Base-by-base conservation (phyloP, 2,888 invertebrate species). In the Nysson spinosus region DNA sequence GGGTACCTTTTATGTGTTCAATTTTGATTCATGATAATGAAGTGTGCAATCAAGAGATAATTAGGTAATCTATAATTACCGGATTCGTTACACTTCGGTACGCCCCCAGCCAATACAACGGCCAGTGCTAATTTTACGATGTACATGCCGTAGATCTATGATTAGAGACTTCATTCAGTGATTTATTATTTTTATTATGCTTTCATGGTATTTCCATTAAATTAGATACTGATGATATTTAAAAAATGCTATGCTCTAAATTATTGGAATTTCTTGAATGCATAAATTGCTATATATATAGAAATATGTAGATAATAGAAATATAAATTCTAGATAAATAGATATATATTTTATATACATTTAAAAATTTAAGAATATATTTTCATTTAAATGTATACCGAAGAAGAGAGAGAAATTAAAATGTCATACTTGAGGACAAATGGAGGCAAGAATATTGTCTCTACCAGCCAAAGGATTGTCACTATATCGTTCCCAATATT, bases 61-160 rank as follows among this genome's bases (percentile, higher is more conserved):
- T 7, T 7, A 9, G 2, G 1, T 24, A 24, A 5, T 7, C 11
- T 11, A 1, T 20, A 85, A 0, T 90, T 89, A 78, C 88, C 89
- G 22, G 89, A 88, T 17, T 89, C 86, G 42, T 82, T 85, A 5
- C 86, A 80, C 64, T 87, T 87, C 39, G 86, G 75, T 50, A 89
- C 88, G 17, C 93, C 93, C 19, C 92, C 92, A 19, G 90, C 89
- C 9, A 90, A 82, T 9, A 89, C 92, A 16, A 96, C 88, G 16
- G 94, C 91, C 7, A 96, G 88, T n/a, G 96, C 95, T 57, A 97
- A 87, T 88, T 97, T 97, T 0, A 96, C 94, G 50, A 94, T 88
- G 85, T 95, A 94, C 79, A 97, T 89, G n/a, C 96, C 96, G 86
- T 94, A 96, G 1, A 96, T 91, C 93, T 95, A 55, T 22, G n/a